Base-by-base conservation (phyloP, 2,797 vertebrate genomes). In the Labeo calbasu region DNA sequence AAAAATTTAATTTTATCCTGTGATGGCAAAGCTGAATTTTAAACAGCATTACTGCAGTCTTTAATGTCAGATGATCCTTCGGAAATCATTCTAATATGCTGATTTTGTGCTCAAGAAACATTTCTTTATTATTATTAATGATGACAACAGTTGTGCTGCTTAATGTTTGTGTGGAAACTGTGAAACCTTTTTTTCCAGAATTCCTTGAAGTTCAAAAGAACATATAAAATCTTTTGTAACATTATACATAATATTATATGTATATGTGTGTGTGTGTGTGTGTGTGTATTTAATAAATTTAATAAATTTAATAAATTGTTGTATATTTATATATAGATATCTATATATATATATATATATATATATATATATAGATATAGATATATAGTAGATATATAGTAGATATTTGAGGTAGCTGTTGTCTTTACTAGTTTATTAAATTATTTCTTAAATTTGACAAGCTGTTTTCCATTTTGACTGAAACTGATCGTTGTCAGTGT, bases 381-480 rank as follows among this genome's bases (percentile, higher is more conserved):
- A 32, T 32, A 32, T 3, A 32, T n/a, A n/a, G n/a, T n/a, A n/a
- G n/a, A n/a, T n/a, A n/a, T 36, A 36, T 36, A 5, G 5, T 21
- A 36, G 2, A 75, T 75, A 21, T 21, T 21, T 75, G 1, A 32
- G 50, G 25, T 55, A 75, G 17, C 10, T 53, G 48, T 51, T 55
- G 17, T 55, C 48, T 36, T 28, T 36, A 36, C 25, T 21, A 21
- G 15, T 36, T 66, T 15, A 36, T 36, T 21, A 51, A 73, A 28
- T 32, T 19, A n/a, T 53, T 53, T 6, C 53, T 32, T n/a, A 36
- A 55, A 32, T 55, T 19, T 36, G 28, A 36, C 25, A 75, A 36
- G 71, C 25, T 55, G 28, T 53, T 75, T 75, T 12, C 17, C 28
- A 36, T 79, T 79, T 66, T 51, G 13, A 53, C 63, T 28, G 21